These are phyloP conservation scores for Drosophila subpulchrella DNA, from an alignment of 1,140 invertebrate genomes.

Conservation along the genomic window DNA sequence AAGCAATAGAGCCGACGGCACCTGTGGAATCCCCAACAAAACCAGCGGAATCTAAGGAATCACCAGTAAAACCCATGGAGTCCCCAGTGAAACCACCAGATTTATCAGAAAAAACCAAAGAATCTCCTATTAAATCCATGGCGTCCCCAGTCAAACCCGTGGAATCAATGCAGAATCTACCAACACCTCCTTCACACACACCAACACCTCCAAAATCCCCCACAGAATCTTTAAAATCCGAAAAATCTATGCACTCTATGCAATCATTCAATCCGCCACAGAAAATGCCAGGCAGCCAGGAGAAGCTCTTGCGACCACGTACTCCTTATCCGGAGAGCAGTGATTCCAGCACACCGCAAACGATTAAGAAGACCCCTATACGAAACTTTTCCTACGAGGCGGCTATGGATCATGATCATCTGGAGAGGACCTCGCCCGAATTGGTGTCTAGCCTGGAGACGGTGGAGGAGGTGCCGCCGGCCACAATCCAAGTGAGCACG, in stretches of 20 bases:
- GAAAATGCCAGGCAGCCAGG: slow-evolving; percentile 22
- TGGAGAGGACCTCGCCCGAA: slow-evolving; percentile 72
- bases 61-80: neutral
- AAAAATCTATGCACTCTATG: slow-evolving; percentile 29
- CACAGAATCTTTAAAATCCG: slow-evolving; percentile 43
- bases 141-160: slow-evolving; percentile 22
- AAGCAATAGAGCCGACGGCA: slow-evolving; percentile 15
- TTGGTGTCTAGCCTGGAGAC: slow-evolving; percentile 70
- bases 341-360: slow-evolving; percentile 67
- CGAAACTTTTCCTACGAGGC: slow-evolving; percentile 79
- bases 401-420: slow-evolving; percentile 70
- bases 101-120: neutral
- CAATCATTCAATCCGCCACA: slow-evolving; percentile 25
- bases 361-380: slow-evolving; percentile 71
- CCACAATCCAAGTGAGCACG: slow-evolving; percentile 58
- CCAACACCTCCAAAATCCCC: slow-evolving; percentile 50
- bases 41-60: slow-evolving; percentile 4
- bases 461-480: slow-evolving; percentile 55
- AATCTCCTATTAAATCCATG: slow-evolving; percentile 4
- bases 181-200: slow-evolving; percentile 50
- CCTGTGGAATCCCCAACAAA: slow-evolving; percentile 12
- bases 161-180: slow-evolving; percentile 39
- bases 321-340: slow-evolving; percentile 78
- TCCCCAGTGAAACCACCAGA: slow-evolving; percentile 7
- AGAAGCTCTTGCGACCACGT: slow-evolving; percentile 63